phyloP scores from a whole-genome alignment of 2,888 invertebrate species.

The Abrostola tripartita region DNA sequence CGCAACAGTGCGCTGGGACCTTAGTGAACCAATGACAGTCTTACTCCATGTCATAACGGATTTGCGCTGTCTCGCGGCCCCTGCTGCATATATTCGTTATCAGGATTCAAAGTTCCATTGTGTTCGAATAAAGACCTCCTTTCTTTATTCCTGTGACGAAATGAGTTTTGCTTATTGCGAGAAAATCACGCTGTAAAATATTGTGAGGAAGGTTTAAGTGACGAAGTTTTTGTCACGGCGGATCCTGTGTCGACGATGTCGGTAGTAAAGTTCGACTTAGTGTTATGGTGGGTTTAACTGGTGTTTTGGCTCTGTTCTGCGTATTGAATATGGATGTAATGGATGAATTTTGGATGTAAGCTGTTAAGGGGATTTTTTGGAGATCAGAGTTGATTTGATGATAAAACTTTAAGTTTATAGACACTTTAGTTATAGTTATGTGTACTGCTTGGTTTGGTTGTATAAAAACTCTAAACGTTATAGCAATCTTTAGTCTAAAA shows the following conservation, averaged over 20 bases:
- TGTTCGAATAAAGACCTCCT: constrained; percentile 53
- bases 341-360: constrained; percentile 12
- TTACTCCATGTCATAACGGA: constrained; percentile 64
- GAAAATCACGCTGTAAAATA: constrained; percentile 45
- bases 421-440: no score
- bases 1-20: constrained; percentile 39
- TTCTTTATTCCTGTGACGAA: constrained; percentile 65
- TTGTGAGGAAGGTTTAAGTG: constrained; percentile 44
- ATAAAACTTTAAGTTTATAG: no score
- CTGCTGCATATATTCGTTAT: constrained; percentile 63
- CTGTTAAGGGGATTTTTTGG: constrained; percentile 8
- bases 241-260: constrained; percentile 35
- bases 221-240: constrained; percentile 45
- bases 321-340: constrained; percentile 4
- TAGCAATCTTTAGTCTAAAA: no score
- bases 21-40: constrained; percentile 43
- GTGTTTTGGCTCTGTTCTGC: constrained; percentile 37
- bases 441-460: no score
- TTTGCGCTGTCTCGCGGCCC: constrained; percentile 63
- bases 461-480: no score
- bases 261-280: constrained; percentile 51
- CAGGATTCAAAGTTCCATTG: constrained; percentile 58
- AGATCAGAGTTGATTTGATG: background rate
- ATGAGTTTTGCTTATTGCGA: constrained; percentile 63
- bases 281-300: constrained; percentile 39